Conservation (phyloP, 2,113 vertebrate species). For the Elgaria multicarinata region DNA sequence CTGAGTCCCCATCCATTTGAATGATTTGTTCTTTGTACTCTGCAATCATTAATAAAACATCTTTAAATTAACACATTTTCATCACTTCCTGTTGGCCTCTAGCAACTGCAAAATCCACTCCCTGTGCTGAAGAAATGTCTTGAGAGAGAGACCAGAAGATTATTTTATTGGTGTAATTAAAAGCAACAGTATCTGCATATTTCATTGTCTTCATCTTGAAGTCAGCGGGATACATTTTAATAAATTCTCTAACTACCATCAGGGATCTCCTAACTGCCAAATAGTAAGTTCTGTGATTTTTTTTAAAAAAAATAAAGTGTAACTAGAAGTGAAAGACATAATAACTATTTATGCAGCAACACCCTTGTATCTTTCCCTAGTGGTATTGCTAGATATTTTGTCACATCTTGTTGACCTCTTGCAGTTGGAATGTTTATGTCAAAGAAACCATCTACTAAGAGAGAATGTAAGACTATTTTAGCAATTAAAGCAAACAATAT, state of each 20-base stretch:
- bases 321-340: slow-evolving; percentile 33
- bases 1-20: not conserved
- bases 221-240: slow-evolving; percentile 40
- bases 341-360: not conserved
- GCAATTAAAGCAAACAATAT: not conserved
- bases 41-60: not conserved
- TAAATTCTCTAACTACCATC: slow-evolving; percentile 30
- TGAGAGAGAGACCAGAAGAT: slow-evolving; percentile 30
- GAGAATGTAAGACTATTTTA: not conserved
- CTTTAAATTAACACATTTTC: not conserved
- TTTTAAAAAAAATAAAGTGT: slow-evolving; percentile 11
- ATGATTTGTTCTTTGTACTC: slow-evolving; percentile 11
- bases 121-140: not conserved
- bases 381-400: not conserved
- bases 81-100: slow-evolving; percentile 15
- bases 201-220: slow-evolving; percentile 35
- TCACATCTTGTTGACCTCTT: slow-evolving; percentile 2
- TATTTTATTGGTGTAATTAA: slow-evolving; percentile 40
- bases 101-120: slow-evolving; percentile 30
- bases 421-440: not conserved
- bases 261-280: slow-evolving; percentile 36
- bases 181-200: slow-evolving; percentile 35
- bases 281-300: slow-evolving; percentile 13
- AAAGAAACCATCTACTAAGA: not conserved
- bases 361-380: not conserved